Base-by-base conservation (phyloP, 1,140 invertebrate species). In the Holcopasites calliopsidis region DNA sequence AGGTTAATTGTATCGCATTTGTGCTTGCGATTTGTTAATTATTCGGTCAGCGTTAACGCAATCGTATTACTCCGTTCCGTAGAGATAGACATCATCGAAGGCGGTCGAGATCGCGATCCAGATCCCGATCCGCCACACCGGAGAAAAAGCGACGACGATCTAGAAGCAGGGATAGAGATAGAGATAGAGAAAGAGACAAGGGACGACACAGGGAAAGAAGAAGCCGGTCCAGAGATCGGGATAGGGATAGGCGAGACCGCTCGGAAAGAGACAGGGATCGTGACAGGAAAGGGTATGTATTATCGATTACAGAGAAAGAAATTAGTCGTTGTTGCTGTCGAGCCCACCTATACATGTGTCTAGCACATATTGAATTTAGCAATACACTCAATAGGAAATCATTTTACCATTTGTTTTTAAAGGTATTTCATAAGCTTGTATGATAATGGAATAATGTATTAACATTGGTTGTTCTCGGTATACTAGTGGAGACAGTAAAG, bases 91-190 rank as follows among this genome's bases (percentile, higher is more conserved):
- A 92, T 82, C 89, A 92, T 47, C 85, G 90, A 66, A 88, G 90
- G 44, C 79, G 90, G 42, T 90, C 90, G 2, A 88, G 89, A 71
- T 88, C 91, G 35, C 85, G 89, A 58, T 91, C 91, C 0, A 86
- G 90, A 62, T 91, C 91, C 38, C 90, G 93, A 52, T 94, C 94
- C 18, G 84, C 84, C 7, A 92, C 91, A 33, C 93, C 93, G 28
- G 94, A 95, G 76, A 91, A 94, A 68, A 94, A 94, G 80, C 91
- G 94, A 38, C 92, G 94, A 3, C 89, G 94, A 21, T 95, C 94
- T 10, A 91, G 94, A 66, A 95, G 94, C 80, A 92, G 94, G 77
- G 94, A 94, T 23, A 91, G 93, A 52, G 94, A 94, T 23, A 91
- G 93, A 52, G 90, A 92, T 44, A 87, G 92, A 74, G 93, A 93